These are phyloP conservation scores for Synergus japonicus DNA, from an alignment of 2,888 invertebrate genomes.

Conservation along the genomic window DNA sequence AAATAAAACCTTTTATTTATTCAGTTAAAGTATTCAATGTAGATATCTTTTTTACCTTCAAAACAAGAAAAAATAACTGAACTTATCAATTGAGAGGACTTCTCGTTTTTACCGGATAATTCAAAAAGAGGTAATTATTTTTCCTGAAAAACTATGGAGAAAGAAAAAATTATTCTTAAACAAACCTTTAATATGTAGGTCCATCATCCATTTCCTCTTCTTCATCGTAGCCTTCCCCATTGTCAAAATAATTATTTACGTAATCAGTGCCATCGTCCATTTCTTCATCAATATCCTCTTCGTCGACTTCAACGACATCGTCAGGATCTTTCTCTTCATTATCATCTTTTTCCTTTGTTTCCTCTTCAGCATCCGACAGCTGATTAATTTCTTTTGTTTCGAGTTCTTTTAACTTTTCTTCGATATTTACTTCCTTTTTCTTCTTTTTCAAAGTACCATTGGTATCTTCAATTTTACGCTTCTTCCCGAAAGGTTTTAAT, in stretches of 20 bases:
- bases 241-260: slow-evolving; percentile 92
- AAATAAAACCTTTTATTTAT: background rate
- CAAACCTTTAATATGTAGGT: slow-evolving; percentile 82
- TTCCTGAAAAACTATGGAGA: background rate
- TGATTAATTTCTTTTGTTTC: slow-evolving; percentile 82
- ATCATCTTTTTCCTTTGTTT: slow-evolving; percentile 78
- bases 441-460: background rate
- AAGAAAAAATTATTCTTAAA: background rate
- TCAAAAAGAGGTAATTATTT: background rate
- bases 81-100: background rate
- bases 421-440: slow-evolving; percentile 65
- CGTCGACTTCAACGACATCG: slow-evolving; percentile 81
- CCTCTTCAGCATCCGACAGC: slow-evolving; percentile 76
- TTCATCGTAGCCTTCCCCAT: slow-evolving; percentile 91
- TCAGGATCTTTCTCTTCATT: slow-evolving; percentile 80
- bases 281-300: slow-evolving; percentile 87
- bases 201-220: slow-evolving; percentile 93
- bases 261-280: slow-evolving; percentile 94
- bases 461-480: slow-evolving; percentile 56
- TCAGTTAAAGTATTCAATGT: background rate
- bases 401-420: slow-evolving; percentile 80
- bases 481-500: slow-evolving; percentile 61
- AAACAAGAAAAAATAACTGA: background rate
- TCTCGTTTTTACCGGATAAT: background rate
- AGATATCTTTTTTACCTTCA: slow-evolving; percentile 20